A percentile compares a stretch with the other conserved stretches of the same genome.
These are phyloP conservation scores for Parotia lawesii DNA, from an alignment of 2,113 vertebrate genomes.

Conservation along the genomic window DNA sequence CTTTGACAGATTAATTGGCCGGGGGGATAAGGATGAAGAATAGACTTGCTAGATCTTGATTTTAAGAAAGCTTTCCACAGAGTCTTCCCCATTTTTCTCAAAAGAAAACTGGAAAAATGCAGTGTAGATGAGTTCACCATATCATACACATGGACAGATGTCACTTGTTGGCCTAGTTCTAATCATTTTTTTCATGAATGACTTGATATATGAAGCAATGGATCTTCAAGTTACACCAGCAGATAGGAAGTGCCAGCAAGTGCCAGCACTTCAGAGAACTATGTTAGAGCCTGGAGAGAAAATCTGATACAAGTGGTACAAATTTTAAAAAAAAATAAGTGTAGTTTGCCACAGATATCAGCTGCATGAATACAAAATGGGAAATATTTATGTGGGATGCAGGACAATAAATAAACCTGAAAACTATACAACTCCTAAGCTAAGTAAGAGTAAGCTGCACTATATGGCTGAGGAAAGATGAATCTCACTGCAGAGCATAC, in stretches of 20 bases:
- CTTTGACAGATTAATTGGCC: neutral
- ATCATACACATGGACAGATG: neutral
- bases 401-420: neutral
- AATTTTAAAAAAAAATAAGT: neutral
- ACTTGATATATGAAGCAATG: neutral
- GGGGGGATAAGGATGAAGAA: neutral
- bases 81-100: neutral
- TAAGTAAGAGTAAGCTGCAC: neutral
- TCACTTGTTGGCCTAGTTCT: neutral
- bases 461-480: neutral
- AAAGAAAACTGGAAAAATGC: neutral
- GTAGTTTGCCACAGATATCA: neutral
- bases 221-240: neutral
- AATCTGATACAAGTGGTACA: rapidly evolving
- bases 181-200: neutral
- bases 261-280: neutral
- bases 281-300: neutral
- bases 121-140: neutral
- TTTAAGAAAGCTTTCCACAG: neutral
- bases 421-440: neutral
- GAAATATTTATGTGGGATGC: neutral
- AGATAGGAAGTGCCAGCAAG: neutral
- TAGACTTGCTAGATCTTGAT: neutral
- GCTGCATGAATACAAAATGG: neutral
- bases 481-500: neutral